These are phyloP conservation scores for Panagrolaimus sp. DNA, from an alignment of 1,140 invertebrate species.

Conservation along the genomic window DNA sequence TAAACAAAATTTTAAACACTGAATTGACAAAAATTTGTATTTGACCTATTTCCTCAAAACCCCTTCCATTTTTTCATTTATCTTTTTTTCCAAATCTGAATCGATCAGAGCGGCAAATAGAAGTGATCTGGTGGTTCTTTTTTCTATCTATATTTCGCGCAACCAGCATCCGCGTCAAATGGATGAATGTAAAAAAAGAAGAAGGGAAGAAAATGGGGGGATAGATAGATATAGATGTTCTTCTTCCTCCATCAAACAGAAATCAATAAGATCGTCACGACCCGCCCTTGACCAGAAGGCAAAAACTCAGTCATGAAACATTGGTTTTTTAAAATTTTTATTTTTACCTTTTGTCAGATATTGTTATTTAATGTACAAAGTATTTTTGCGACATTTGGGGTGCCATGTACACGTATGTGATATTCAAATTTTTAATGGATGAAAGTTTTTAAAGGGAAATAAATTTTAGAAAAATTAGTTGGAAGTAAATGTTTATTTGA, in stretches of 20 bases:
- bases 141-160: too few species aligned
- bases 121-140: too few species aligned
- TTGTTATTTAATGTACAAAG: conserved; percentile 1
- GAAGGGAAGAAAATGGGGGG: too few species aligned
- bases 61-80: too few species aligned
- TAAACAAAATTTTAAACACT: too few species aligned
- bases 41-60: too few species aligned
- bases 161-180: too few species aligned
- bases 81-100: too few species aligned
- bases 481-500: conserved; percentile 57
- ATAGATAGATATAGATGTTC: too few species aligned
- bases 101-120: too few species aligned
- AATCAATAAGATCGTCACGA: conserved; percentile 9
- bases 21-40: too few species aligned
- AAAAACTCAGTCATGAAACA: neutral
- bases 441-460: conserved; percentile 1
- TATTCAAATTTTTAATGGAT: conserved; percentile 18
- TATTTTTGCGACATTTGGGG: conserved; percentile 40
- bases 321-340: neutral
- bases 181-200: too few species aligned
- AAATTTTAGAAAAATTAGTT: conserved; percentile 55
- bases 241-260: neutral
- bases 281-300: conserved; percentile 17
- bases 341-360: conserved; percentile 17
- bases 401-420: conserved; percentile 48